A percentile compares a stretch with the other conserved stretches of the same genome.
phyloP scores from a whole-genome alignment of 2,113 vertebrate species.

The Dicrurus megarhynchus region DNA sequence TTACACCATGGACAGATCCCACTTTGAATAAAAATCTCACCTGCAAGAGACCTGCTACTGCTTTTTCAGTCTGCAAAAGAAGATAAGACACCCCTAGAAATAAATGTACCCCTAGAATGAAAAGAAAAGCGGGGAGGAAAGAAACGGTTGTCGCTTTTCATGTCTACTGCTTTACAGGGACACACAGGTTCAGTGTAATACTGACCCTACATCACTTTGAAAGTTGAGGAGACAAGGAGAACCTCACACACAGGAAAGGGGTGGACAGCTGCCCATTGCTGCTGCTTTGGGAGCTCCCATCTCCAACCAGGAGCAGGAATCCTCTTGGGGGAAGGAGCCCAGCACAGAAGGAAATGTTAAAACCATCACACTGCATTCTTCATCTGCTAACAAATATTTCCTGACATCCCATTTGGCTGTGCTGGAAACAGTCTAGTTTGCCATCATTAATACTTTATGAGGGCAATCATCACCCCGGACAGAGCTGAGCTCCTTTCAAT shows the following conservation, averaged over 20 bases:
- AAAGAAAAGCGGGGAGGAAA: accelerated
- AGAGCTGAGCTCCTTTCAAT: not conserved
- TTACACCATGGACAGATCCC: not conserved
- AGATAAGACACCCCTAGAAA: not conserved
- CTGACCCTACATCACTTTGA: not conserved
- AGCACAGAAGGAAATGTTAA: not conserved
- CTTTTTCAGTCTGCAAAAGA: not conserved
- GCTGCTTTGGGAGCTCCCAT: not conserved
- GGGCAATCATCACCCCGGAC: not conserved
- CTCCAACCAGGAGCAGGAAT: not conserved
- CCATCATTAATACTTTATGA: not conserved
- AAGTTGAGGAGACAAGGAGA: not conserved
- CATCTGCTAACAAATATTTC: not conserved
- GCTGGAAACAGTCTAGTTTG: conserved; percentile 3
- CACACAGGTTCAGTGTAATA: not conserved
- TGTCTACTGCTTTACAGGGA: not conserved
- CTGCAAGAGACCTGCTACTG: not conserved
- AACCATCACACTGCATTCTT: not conserved
- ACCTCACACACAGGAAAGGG: not conserved
- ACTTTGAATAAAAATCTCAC: not conserved
- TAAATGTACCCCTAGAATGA: not conserved
- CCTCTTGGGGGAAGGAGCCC: no score
- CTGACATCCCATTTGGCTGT: not conserved
- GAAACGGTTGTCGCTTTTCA: not conserved
- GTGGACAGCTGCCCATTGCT: not conserved